Evolutionary conservation across 2,797 vertebrate species (phyloP), one percentile per base, ranked within the genome.

Genomic region (Argyrosomus regius): DNA sequence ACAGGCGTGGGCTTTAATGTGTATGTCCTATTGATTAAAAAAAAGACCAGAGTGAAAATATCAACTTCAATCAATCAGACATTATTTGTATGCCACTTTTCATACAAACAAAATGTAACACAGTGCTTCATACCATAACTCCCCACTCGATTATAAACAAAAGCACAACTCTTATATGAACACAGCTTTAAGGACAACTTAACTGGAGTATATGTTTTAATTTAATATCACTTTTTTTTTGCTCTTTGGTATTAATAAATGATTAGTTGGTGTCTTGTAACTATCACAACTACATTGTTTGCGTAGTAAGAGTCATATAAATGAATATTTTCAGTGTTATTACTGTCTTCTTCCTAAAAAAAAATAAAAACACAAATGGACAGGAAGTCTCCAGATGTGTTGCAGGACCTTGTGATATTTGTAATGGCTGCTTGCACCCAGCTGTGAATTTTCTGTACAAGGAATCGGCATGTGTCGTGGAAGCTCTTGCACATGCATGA

Each of bases 331-430:
- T 11, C 11, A 45, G 11, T 31, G 4, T 45, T 80, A 11, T 56
- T 77, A 43, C 1, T 5, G 10, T 26, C 11, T 6, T 50, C n/a
- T 53, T 39, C 41, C 2, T 35, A 35, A 35, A 39, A 39, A 35
- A 35, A 8, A 39, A 31, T 31, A 6, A 8, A 45, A 63, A 70
- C 72, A 60, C 16, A 48, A 72, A 73, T 52, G 22, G 50, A 58
- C 14, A 10, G 63, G 62, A 63, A 91, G 74, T 70, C 49, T 66
- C 66, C 50, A 63, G 59, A 81, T 88, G 79, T 85, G 77, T 93
- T 89, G 82, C 84, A 88, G 78, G 83, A 80, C 83, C 83, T 60
- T 93, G 91, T 88, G 77, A 90, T 92, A 78, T 91, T 93, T 91
- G 81, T 79, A 79, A 87, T 90, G 78, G 83, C 82, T 59, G 72